A percentile compares a stretch with the other conserved stretches of the same genome.
Conservation (phyloP, 2,797 vertebrate genomes). For the Sebastolobus alascanus region DNA sequence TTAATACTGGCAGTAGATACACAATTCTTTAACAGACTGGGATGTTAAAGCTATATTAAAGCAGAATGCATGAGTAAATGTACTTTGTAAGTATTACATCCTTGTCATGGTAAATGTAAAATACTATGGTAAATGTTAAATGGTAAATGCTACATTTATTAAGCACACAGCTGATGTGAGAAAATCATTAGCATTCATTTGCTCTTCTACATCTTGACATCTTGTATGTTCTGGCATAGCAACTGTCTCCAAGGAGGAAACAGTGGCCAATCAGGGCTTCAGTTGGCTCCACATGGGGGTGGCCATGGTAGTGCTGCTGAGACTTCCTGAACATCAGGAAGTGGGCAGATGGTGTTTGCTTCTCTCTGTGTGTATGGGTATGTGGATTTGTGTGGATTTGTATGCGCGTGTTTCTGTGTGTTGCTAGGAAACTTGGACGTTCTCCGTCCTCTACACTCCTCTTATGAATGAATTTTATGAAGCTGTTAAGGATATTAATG, state of each 20-base stretch:
- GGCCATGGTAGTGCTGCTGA: conserved; percentile 42
- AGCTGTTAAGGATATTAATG: background rate
- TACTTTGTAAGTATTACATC: background rate
- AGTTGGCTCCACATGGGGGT: conserved; percentile 29
- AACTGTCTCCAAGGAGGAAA: conserved; percentile 36
- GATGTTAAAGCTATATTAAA: background rate
- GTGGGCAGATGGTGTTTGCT: conserved; percentile 64
- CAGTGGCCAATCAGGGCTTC: conserved; percentile 39
- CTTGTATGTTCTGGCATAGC: conserved; percentile 24
- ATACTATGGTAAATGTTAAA: background rate
- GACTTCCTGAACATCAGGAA: conserved; percentile 64
- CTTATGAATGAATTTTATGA: conserved; percentile 9
- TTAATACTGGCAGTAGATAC: background rate
- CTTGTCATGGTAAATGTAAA: background rate
- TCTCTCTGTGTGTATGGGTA: conserved; percentile 32
- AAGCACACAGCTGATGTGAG: background rate
- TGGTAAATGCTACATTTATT: no score
- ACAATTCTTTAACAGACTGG: background rate
- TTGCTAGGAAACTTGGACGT: conserved; percentile 40
- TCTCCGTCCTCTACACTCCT: conserved; percentile 3
- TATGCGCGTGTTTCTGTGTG: conserved; percentile 3
- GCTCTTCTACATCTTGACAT: conserved; percentile 16
- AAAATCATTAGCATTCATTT: conserved; percentile 11
- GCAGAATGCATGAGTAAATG: background rate
- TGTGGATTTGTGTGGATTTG: conserved; percentile 1